Base-by-base conservation (phyloP, 1,140 invertebrate genomes). In the Hylaeus anthracinus region DNA sequence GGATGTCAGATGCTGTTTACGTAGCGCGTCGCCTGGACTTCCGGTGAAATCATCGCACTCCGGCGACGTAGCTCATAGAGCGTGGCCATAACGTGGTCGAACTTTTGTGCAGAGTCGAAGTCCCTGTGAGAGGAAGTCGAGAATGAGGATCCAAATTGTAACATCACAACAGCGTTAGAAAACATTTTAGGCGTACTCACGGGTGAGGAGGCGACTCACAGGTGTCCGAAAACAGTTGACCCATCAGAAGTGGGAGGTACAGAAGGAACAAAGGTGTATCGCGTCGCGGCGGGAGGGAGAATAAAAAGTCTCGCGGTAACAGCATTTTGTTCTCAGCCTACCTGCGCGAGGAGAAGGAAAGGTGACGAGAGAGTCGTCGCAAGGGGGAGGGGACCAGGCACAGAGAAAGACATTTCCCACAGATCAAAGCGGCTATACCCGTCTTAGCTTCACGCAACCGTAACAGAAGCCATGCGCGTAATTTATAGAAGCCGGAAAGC, bases 401-500 rank as follows among this genome's bases (percentile, higher is more conserved):
- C 39, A 63, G 55, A 70, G 74, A 70, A 83, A 88, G 83, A 86
- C 81, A 88, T 91, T 91, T 91, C 88, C 88, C 88, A 89, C 89
- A 86, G 86, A 88, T 91, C 86, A 80, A 79, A 87, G 67, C 53
- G 72, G n/a, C 48, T 56, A 72, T 48, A 60, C 41, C 48, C 55
- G 65, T 55, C 41, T 53, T 55, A 60, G 8, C n/a, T 64, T 67
- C 45, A 58, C 66, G 26, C 61, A 41, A 72, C 10, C 51, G 77
- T 74, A 61, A 81, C 61, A 72, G 70, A 73, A 79, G 41, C 9
- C 63, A 45, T 56, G 41, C 61, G 56, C 61, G 71, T 88, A 88
- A 90, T 90, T 90, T 84, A 85, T 88, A 89, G 81, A 85, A 85
- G 83, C 87, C 87, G 89, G 90, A 89, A 90, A 90, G 88, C 81